phyloP scores from a whole-genome alignment of 2,888 invertebrate species.

The Rhagonycha fulva region DNA sequence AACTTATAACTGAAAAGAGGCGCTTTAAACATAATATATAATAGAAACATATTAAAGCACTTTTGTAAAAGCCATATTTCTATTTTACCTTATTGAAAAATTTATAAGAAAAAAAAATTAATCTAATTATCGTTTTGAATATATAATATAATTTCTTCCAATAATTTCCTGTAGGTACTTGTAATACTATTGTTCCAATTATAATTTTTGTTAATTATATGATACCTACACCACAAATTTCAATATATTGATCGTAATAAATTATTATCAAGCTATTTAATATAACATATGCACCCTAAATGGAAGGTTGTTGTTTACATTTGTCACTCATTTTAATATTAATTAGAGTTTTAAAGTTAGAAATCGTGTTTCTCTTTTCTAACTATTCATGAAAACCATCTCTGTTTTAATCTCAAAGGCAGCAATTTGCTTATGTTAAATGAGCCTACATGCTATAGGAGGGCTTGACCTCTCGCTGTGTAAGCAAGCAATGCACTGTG shows the following conservation, averaged over 20 bases:
- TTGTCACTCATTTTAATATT: constrained; percentile 24
- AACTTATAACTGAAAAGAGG: background rate
- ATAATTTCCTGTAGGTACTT: background rate
- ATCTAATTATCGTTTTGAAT: background rate
- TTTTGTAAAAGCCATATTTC: background rate
- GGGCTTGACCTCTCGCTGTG: constrained; percentile 36
- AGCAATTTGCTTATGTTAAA: constrained; percentile 41
- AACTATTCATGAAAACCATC: constrained; percentile 34
- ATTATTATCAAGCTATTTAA: background rate
- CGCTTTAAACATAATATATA: background rate
- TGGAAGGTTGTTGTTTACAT: background rate
- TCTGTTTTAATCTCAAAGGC: constrained; percentile 32
- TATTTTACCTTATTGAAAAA: background rate
- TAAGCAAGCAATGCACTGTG: constrained; percentile 33
- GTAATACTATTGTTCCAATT: background rate
- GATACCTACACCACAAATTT: background rate
- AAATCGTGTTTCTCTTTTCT: constrained; percentile 34
- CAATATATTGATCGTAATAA: background rate
- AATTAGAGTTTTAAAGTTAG: constrained; percentile 31
- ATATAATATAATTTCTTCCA: background rate
- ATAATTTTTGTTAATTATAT: background rate
- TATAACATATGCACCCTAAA: background rate
- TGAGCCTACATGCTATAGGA: constrained; percentile 41
- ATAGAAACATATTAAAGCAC: background rate
- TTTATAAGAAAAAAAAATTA: background rate